Base-by-base conservation (phyloP, 2,888 invertebrate species). In the Eremobia ochroleuca region DNA sequence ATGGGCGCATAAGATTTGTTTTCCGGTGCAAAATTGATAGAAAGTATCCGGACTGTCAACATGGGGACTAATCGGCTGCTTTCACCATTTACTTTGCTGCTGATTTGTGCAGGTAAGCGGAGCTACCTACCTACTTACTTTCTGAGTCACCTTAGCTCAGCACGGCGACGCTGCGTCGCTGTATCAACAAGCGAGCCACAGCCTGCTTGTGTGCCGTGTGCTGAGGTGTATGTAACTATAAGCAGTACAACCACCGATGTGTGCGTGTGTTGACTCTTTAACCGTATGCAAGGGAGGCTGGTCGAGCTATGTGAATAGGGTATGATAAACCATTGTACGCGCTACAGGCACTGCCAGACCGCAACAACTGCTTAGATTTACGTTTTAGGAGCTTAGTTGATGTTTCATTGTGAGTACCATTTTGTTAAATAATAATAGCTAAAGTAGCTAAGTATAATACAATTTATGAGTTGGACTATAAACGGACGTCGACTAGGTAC, bases 91-190 rank as follows among this genome's bases (percentile, higher is more conserved):
- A 93, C 93, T 92, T 93, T 95, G 94, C 92, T 96, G 94, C 92
- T 96, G 93, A 94, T 96, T 93, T 96, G 95, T 94, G 92, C 96
- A 95, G 96, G 96, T 97, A 96, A 96, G 96, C 93, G 93, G 91
- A 90, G 92, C 91, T 92, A 89, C 93, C 91, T 92, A 89, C 93
- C 92, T 93, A 93, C 93, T 92, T 94, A 93, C 89, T 94, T 93
- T 94, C 94, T 95, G 95, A 95, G 91, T 95, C 94, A 94, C 93
- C 91, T 93, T 90, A 90, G 90, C 89, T 88, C 88, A 89, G 91
- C 89, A 88, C 88, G 89, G 82, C 89, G 86, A 81, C 90, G 89
- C 89, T 89, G 90, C 89, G 91, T 89, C 89, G 91, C 89, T 91
- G 89, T 92, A 91, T 92, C 91, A 92, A 91, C 92, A 92, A 90